Evolutionary conservation across 2,888 invertebrate genomes (phyloP).

Genomic region (Elmis aenea): DNA sequence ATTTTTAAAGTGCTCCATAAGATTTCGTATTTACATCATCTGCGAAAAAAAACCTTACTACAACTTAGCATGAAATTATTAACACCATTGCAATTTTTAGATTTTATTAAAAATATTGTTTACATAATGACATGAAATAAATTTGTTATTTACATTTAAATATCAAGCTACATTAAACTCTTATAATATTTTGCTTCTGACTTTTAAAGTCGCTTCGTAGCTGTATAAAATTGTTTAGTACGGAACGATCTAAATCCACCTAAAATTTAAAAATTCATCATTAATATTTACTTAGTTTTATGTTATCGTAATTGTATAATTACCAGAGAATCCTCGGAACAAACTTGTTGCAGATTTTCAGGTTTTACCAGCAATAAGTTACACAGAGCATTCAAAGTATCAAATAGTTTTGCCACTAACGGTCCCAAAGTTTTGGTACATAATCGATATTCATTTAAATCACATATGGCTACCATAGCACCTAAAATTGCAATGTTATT

Average conservation of each 20-base stretch:
- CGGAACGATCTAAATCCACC: slow-evolving; percentile 85
- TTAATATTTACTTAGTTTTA: too few relatives aligned
- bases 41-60: too few relatives aligned
- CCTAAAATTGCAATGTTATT: too few relatives aligned
- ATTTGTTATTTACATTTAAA: too few relatives aligned
- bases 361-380: slow-evolving; percentile 93
- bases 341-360: slow-evolving; percentile 93
- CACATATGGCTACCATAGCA: slow-evolving; percentile 96
- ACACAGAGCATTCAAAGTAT: slow-evolving; percentile 91
- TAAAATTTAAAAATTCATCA: slow-evolving; percentile 46
- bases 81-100: too few relatives aligned
- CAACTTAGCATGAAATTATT: too few relatives aligned
- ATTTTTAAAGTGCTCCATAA: too few relatives aligned
- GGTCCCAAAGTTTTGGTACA: slow-evolving; percentile 75
- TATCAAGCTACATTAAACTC: too few relatives aligned
- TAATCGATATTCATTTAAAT: slow-evolving; percentile 94
- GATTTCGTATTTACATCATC: too few relatives aligned
- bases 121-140: too few relatives aligned
- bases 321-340: slow-evolving; percentile 90
- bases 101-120: too few relatives aligned
- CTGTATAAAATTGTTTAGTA: slow-evolving; percentile 90
- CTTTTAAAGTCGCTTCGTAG: slow-evolving; percentile 90
- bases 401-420: slow-evolving; percentile 83
- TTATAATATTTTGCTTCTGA: slow-evolving; percentile 74
- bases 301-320: too few relatives aligned